A percentile compares a stretch with the other conserved stretches of the same genome.
These are phyloP conservation scores for Unio pictorum DNA, from an alignment of 2,888 invertebrate genomes.

Conservation along the genomic window DNA sequence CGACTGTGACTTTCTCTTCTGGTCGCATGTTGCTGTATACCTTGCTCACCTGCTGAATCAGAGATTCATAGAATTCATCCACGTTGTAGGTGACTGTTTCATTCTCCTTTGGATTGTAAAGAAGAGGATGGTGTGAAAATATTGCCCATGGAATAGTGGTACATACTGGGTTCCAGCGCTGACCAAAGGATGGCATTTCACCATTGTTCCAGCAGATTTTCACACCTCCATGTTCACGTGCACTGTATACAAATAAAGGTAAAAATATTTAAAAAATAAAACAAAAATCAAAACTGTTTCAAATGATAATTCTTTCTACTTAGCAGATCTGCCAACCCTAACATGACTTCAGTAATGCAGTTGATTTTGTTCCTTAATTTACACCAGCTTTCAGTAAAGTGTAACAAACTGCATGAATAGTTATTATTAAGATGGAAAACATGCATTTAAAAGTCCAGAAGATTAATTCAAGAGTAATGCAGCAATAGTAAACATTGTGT, in stretches of 20 bases:
- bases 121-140: constrained; percentile 83
- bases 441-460: too few species aligned
- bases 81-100: constrained; percentile 71
- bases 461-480: too few species aligned
- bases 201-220: constrained; percentile 86
- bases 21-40: constrained; percentile 52
- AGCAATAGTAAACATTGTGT: too few species aligned
- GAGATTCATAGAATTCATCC: constrained; percentile 70
- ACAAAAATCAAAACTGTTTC: too few species aligned
- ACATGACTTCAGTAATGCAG: too few species aligned
- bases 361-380: too few species aligned
- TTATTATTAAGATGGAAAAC: too few species aligned
- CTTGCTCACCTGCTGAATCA: constrained; percentile 57
- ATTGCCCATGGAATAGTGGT: constrained; percentile 85
- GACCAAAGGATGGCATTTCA: constrained; percentile 77
- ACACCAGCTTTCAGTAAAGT: too few species aligned
- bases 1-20: constrained; percentile 54
- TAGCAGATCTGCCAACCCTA: too few species aligned
- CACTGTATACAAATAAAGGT: constrained; percentile 73
- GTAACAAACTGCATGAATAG: too few species aligned
- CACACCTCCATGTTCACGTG: constrained; percentile 81
- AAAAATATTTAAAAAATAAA: neutral
- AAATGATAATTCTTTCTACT: too few species aligned
- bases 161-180: constrained; percentile 87
- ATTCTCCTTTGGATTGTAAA: constrained; percentile 67